phyloP scores from a whole-genome alignment of 2,888 invertebrate genomes.

The Drosophila mimica region DNA sequence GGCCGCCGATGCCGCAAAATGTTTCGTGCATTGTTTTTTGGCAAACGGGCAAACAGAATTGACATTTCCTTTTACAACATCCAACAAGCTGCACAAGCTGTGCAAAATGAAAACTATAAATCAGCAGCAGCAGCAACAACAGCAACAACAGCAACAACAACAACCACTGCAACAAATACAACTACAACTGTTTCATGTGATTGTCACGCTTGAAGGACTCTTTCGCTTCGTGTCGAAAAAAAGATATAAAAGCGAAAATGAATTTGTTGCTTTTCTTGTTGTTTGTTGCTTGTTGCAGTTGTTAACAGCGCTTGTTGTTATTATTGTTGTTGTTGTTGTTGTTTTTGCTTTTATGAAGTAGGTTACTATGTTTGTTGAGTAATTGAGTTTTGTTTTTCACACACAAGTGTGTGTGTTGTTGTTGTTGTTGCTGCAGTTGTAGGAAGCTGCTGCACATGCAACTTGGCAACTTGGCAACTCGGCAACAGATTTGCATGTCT shows the following conservation, averaged over 20 bases:
- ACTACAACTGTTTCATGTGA: conserved; percentile 71
- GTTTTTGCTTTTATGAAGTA: conserved; percentile 71
- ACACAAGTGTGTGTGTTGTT: conserved; percentile 59
- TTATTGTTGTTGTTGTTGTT: conserved; percentile 27
- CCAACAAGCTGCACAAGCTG: conserved; percentile 72
- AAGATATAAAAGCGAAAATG: conserved; percentile 77
- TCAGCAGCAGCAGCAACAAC: conserved; percentile 62
- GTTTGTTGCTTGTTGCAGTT: conserved; percentile 67
- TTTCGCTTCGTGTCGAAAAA: conserved; percentile 59
- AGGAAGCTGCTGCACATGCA: conserved; percentile 77
- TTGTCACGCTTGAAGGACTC: conserved; percentile 82
- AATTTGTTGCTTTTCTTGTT: conserved; percentile 80
- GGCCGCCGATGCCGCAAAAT: conserved; percentile 60
- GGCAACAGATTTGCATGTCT: conserved; percentile 64
- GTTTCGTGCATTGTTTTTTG: conserved; percentile 70
- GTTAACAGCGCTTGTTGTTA: conserved; percentile 53
- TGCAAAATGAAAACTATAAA: conserved; percentile 79
- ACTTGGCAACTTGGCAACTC: conserved; percentile 37
- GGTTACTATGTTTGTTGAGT: conserved; percentile 81
- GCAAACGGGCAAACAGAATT: conserved; percentile 77
- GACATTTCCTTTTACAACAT: conserved; percentile 81
- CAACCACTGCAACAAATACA: conserved; percentile 45
- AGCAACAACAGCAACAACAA: conserved; percentile 21
- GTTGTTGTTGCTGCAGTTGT: conserved; percentile 52
- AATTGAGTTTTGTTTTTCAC: conserved; percentile 81